A percentile compares a stretch with the other conserved stretches of the same genome.
Conservation (phyloP, 2,797 vertebrate genomes). For the Catostomus latipinnis region DNA sequence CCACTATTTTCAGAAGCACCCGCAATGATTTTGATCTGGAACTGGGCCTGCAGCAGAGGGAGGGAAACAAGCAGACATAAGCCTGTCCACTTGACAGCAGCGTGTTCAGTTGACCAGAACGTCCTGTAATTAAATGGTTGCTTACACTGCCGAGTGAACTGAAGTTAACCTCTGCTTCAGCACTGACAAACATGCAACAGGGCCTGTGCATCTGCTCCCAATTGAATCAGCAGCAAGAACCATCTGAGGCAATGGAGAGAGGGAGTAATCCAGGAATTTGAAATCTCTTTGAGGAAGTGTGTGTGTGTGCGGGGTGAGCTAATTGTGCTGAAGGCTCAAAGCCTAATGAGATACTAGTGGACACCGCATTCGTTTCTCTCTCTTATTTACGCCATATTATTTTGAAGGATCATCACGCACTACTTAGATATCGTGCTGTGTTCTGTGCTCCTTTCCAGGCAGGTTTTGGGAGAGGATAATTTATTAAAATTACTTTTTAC, state of each 20-base stretch:
- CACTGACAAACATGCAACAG: constrained; percentile 45
- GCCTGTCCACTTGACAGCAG: constrained; percentile 55
- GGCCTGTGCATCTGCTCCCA: constrained; percentile 13
- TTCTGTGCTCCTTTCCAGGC: constrained; percentile 58
- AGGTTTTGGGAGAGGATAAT: constrained; percentile 75
- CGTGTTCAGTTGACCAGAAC: constrained; percentile 63
- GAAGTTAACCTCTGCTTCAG: constrained; percentile 56
- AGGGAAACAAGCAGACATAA: constrained; percentile 32
- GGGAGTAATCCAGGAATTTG: constrained; percentile 50
- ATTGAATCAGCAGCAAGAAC: constrained; percentile 19
- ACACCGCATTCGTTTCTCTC: constrained; percentile 51
- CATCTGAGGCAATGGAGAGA: constrained; percentile 7
- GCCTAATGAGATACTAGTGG: constrained; percentile 56
- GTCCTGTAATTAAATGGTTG: constrained; percentile 68
- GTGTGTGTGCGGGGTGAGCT: constrained; percentile 10
- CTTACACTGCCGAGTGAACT: constrained; percentile 56
- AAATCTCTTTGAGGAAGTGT: constrained; percentile 39
- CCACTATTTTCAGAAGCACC: too few species aligned
- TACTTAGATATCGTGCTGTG: constrained; percentile 53
- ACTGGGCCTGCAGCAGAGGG: background rate
- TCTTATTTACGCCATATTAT: constrained; percentile 57
- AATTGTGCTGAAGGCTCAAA: constrained; percentile 53
- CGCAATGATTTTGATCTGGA: too few species aligned
- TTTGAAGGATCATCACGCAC: constrained; percentile 51
- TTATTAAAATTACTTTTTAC: constrained; percentile 88